Conservation (phyloP, 2,797 vertebrate genomes). For the Micropoecilia bifurca region DNA sequence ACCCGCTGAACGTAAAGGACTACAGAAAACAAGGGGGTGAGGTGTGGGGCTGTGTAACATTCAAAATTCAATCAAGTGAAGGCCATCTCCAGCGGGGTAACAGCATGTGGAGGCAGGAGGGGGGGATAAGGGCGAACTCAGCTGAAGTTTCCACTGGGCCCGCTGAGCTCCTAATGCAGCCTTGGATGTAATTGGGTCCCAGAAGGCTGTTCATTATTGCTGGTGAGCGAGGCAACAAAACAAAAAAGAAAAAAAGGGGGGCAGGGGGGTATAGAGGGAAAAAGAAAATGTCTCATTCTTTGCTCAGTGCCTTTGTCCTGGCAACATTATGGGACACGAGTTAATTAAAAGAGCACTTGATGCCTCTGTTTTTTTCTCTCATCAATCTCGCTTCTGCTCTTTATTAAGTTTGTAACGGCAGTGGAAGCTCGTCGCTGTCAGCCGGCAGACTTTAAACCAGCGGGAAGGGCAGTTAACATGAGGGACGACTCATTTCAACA, state of each 20-base stretch:
- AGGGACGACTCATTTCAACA: slow-evolving; percentile 66
- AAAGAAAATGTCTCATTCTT: slow-evolving; percentile 73
- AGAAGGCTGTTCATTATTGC: slow-evolving; percentile 85
- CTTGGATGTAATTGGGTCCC: slow-evolving; percentile 87
- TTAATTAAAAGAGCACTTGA: slow-evolving; percentile 86
- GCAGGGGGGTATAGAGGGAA: slow-evolving; percentile 46
- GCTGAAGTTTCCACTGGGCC: slow-evolving; percentile 80
- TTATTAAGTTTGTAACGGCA: slow-evolving; percentile 83
- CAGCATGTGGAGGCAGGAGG: slow-evolving; percentile 41
- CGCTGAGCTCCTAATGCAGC: slow-evolving; percentile 81
- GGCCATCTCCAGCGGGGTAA: slow-evolving; percentile 74
- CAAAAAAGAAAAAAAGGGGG: slow-evolving; percentile 41
- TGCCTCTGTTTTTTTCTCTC: slow-evolving; percentile 74
- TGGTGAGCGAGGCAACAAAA: slow-evolving; percentile 78
- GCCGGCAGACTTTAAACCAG: slow-evolving; percentile 55
- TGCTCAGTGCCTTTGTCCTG: slow-evolving; percentile 68
- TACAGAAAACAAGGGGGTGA: slow-evolving; percentile 37
- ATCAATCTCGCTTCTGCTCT: slow-evolving; percentile 81
- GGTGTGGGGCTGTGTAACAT: slow-evolving; percentile 51
- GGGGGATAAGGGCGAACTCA: slow-evolving; percentile 64
- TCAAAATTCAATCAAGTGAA: slow-evolving; percentile 83
- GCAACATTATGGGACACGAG: slow-evolving; percentile 76
- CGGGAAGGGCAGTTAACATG: slow-evolving; percentile 47
- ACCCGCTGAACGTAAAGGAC: slow-evolving; percentile 61
- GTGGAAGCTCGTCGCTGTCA: slow-evolving; percentile 65